Base-by-base conservation (phyloP, 2,797 vertebrate species). In the Oryzias dopingdopingensis region DNA sequence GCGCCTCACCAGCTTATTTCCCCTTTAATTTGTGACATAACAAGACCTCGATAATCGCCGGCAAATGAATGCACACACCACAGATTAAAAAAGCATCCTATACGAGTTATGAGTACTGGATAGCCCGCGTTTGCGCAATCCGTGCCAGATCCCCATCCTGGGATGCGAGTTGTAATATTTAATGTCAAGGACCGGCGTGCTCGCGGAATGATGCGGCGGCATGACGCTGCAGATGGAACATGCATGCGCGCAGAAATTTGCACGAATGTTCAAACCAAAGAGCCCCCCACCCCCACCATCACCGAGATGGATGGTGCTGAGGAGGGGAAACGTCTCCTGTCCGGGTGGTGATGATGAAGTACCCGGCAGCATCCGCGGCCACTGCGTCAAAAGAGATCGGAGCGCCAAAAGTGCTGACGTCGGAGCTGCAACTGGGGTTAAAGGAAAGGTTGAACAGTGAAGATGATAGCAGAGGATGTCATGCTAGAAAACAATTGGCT, bases 21-120 rank as follows among this genome's bases (percentile, higher is more conserved):
- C 81, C 56, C 74, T 82, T 83, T 86, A 77, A 86, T 77, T 75
- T 86, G 85, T 89, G 90, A 91, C 82, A 90, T 89, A 89, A 90
- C 83, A 47, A 53, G 51, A 69, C 62, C 74, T 70, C 59, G 26
- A 53, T 80, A 79, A 84, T 86, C 70, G 61, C 66, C 41, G 50
- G 17, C 66, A 70, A 63, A 55, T 6, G 54, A 52, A 65, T 52
- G 65, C 52, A 43, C 62, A 56, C 62, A 45, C 52, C 49, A 26
- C 52, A 67, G 67, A 82, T 79, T 63, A 80, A 82, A 69, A 32
- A 70, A 79, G 45, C 20, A 29, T 1, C 20, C 20, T 22, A 22
- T 22, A 22, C 20, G 20, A 22, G 20, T 22, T 22, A 29, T 29
- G 26, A 29, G 32, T 37, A 29, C 26, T 29, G 63, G 72, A 15